Evolutionary conservation across 2,888 invertebrate species (phyloP), one percentile per base, ranked within the genome.

Genomic region (Thymelicus lineola): DNA sequence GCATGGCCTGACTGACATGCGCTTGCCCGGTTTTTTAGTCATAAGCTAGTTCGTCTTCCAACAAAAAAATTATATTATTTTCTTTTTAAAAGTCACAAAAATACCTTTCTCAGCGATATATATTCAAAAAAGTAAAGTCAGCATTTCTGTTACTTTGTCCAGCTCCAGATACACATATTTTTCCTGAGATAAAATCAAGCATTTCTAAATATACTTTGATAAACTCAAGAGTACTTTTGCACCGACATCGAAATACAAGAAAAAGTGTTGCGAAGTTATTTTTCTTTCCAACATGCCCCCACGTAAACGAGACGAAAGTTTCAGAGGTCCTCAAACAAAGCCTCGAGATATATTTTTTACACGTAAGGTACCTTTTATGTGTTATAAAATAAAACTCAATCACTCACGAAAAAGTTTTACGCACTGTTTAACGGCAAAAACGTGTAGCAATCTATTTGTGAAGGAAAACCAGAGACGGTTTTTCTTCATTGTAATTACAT

Each of bases 311-410:
- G 61, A 62, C 60, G 45, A 64, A 60, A 68, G 57, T 68, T 68
- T 62, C 62, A 68, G 62, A 68, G 38, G 38, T 62, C 36, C 57
- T 68, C 62, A 62, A 68, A 67, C 55, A 67, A 62, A 68, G 68
- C 68, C 62, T 36, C 61, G 36, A 62, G 61, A 62, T 68, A 35
- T 66, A 17, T 61, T 68, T 71, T 71, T 71, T 65, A 35, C 59
- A 70, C 72, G 72, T 75, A 74, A 72, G 72, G 70, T 66, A 75
- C 60, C 66, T 45, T 59, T 69, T 58, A 60, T 70, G 48, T 70
- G 63, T 71, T 72, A 73, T 76, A 74, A 75, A 76, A 79, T 78
- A 80, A 80, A 79, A 78, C 71, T 71, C 75, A 76, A 72, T 76
- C 75, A 72, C 69, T 77, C 75, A 74, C 71, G 71, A 76, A 75